Conservation (phyloP, 2,113 vertebrate genomes). For the Calypte anna region DNA sequence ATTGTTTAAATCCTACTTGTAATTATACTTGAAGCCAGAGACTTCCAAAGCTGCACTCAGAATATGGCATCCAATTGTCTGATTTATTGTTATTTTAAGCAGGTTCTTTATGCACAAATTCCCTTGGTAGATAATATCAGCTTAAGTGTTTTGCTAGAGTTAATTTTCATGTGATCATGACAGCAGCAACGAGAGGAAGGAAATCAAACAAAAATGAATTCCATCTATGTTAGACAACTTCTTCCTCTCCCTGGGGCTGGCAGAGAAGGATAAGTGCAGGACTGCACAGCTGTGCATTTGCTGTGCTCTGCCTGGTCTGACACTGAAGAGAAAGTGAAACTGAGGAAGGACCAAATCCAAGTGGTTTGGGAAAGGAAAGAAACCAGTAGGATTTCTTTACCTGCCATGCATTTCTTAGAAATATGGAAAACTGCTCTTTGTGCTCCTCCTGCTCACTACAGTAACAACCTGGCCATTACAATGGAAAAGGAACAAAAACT, state of each 20-base stretch:
- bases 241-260: neutral
- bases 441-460: neutral
- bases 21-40: constrained; percentile 32
- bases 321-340: neutral
- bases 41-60: constrained; percentile 29
- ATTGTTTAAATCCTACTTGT: constrained; percentile 55
- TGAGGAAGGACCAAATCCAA: neutral
- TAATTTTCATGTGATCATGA: constrained; percentile 46
- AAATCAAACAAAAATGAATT: constrained; percentile 54
- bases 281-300: neutral
- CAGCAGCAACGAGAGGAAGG: constrained; percentile 46
- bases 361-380: neutral
- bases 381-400: neutral
- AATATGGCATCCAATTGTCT: constrained; percentile 21
- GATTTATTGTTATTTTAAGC: constrained; percentile 66
- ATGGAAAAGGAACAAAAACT: neutral
- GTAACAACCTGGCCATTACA: neutral
- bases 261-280: neutral
- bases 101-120: constrained; percentile 43
- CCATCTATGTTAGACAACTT: neutral
- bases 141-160: constrained; percentile 49
- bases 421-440: neutral
- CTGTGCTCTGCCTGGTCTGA: neutral
- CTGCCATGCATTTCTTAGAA: neutral
- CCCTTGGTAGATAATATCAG: constrained; percentile 54